Evolutionary conservation across 1,140 invertebrate genomes (phyloP).

Genomic region (Brachystomella parvula): DNA sequence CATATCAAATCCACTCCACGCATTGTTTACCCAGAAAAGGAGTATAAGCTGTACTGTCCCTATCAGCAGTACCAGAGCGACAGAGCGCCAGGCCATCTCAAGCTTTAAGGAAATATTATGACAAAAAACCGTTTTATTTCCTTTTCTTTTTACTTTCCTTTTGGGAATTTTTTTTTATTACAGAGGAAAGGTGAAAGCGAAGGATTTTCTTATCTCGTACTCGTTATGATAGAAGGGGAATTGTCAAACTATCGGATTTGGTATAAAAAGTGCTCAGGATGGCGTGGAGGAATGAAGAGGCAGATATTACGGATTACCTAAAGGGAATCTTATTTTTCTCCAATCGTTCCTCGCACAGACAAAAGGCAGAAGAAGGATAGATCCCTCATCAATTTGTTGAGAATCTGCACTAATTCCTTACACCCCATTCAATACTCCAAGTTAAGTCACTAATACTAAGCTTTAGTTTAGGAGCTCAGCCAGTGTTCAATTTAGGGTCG

Average conservation of each 20-base stretch:
- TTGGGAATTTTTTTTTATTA: background rate
- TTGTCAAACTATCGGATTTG: constrained; percentile 34
- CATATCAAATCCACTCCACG: background rate
- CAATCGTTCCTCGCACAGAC: background rate
- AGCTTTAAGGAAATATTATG: constrained; percentile 3
- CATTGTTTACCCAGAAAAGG: background rate
- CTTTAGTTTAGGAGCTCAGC: too few species aligned
- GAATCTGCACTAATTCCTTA: background rate
- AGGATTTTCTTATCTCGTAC: background rate
- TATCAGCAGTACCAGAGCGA: too few species aligned
- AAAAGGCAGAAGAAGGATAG: background rate
- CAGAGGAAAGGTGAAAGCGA: background rate
- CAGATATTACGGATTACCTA: background rate
- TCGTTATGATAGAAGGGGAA: constrained; percentile 10
- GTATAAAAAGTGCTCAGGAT: constrained; percentile 23
- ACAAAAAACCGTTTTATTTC: background rate
- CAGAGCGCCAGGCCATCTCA: background rate
- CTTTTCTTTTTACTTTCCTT: background rate
- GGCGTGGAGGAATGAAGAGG: background rate
- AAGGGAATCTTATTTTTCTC: background rate
- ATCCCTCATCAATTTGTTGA: too few species aligned
- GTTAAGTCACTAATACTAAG: too few species aligned
- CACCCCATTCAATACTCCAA: background rate
- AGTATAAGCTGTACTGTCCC: background rate
- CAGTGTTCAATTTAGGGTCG: too few species aligned